These are phyloP conservation scores for Centropus bengalensis DNA, from an alignment of 2,113 vertebrate genomes.

Conservation along the genomic window DNA sequence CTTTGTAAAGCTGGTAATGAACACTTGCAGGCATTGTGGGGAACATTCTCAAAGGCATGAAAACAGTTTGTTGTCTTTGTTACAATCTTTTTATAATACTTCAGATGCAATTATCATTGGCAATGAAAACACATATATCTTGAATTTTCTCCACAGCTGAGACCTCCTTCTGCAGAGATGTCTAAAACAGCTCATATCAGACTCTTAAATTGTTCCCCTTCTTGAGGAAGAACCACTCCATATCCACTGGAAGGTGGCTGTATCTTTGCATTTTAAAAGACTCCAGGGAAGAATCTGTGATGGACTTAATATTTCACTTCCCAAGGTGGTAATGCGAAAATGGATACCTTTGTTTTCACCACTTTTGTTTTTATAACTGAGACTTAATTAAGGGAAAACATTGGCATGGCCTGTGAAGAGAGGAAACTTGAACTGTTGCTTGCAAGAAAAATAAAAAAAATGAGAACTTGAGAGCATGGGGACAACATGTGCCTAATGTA, in stretches of 20 bases:
- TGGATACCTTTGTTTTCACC: background rate
- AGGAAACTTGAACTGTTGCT: background rate
- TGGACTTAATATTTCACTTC: background rate
- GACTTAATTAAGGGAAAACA: background rate
- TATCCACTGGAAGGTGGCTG: background rate
- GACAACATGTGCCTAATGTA: background rate
- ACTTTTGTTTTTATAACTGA: background rate
- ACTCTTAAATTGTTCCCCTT: background rate
- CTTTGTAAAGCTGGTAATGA: background rate
- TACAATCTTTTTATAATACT: background rate
- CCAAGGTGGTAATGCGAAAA: background rate
- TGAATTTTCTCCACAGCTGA: background rate
- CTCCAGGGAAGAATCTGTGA: background rate
- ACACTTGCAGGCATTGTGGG: background rate
- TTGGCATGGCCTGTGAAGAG: background rate
- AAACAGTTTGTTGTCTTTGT: background rate
- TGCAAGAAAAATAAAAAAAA: background rate
- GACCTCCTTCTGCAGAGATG: background rate
- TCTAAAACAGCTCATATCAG: background rate
- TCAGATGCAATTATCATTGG: background rate
- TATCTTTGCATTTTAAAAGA: background rate
- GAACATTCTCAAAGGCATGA: background rate
- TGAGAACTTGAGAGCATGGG: background rate
- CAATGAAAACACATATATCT: background rate
- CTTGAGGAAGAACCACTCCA: background rate